These are phyloP conservation scores for Hipposideros larvatus DNA, from an alignment of 2,797 vertebrate genomes.

Conservation along the genomic window DNA sequence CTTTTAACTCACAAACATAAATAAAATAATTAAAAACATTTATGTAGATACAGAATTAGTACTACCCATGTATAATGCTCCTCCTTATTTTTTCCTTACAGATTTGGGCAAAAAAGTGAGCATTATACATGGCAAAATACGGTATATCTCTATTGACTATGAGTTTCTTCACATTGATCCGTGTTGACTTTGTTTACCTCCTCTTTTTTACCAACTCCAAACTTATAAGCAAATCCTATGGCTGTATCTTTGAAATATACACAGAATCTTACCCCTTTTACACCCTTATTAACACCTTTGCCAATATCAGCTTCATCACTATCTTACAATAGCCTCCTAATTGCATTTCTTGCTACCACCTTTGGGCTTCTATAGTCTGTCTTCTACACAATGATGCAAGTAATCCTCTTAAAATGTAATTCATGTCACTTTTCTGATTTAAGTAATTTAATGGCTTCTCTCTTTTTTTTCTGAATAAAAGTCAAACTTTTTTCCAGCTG, in stretches of 20 bases:
- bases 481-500: neutral
- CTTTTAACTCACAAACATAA: no score
- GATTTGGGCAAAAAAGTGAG: no score
- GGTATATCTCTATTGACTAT: neutral
- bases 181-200: neutral
- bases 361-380: neutral
- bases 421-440: neutral
- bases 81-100: no score
- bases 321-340: neutral
- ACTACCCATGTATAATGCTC: no score
- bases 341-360: neutral
- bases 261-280: neutral
- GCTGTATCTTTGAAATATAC: neutral
- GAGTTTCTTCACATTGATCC: neutral
- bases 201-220: neutral
- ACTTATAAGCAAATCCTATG: neutral
- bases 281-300: neutral
- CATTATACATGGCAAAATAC: no score
- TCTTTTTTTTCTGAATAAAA: neutral
- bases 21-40: no score
- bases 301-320: neutral
- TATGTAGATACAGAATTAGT: no score
- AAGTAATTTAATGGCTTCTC: neutral
- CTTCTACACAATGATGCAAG: neutral
- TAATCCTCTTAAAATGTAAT: neutral